Evolutionary conservation across 2,888 invertebrate species (phyloP).

Genomic region (Dugesia japonica): DNA sequence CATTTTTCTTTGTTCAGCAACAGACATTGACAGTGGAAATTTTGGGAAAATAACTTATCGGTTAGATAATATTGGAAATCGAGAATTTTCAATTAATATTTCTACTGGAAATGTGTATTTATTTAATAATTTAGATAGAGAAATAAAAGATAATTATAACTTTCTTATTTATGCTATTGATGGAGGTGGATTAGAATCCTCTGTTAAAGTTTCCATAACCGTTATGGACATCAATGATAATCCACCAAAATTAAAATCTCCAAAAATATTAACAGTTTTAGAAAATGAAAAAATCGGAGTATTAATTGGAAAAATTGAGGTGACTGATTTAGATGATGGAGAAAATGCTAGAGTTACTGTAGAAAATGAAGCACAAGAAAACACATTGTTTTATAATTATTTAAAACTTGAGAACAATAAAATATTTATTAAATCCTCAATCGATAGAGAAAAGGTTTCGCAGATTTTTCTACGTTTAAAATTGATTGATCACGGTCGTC

Average conservation of each 20-base stretch:
- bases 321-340: constrained; percentile 29
- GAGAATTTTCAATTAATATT: constrained; percentile 15
- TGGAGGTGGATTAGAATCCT: constrained; percentile 15
- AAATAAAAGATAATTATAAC: constrained; percentile 17
- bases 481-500: constrained; percentile 26
- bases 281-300: constrained; percentile 31
- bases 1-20: constrained; percentile 24
- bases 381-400: constrained; percentile 17
- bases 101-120: not conserved
- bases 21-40: constrained; percentile 31
- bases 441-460: constrained; percentile 29
- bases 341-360: constrained; percentile 29
- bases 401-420: constrained; percentile 29
- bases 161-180: constrained; percentile 30
- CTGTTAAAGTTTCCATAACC: constrained; percentile 20
- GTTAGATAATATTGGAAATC: constrained; percentile 22
- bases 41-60: constrained; percentile 30
- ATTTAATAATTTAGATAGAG: constrained; percentile 16
- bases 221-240: constrained; percentile 33
- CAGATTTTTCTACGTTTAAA: constrained; percentile 12
- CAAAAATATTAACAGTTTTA: not conserved
- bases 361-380: constrained; percentile 23
- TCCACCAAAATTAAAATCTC: constrained; percentile 23
- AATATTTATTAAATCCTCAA: constrained; percentile 11
- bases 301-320: constrained; percentile 24